These are phyloP conservation scores for Stichodactyla mertensii DNA, from an alignment of 64 coral and sea anemone species.

Conservation along the genomic window DNA sequence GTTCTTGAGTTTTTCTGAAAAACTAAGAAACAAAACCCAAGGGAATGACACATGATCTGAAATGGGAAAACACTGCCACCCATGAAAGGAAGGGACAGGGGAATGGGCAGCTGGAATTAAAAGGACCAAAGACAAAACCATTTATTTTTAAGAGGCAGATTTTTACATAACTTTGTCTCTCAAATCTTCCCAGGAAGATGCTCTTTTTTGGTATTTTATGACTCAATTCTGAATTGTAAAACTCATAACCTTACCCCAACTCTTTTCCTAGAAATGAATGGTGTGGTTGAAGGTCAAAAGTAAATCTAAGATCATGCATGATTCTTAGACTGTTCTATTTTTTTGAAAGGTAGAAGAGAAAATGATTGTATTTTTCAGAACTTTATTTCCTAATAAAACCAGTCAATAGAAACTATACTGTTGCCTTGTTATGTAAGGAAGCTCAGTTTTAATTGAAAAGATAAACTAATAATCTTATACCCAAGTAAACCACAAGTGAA, in stretches of 20 bases:
- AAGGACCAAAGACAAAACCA: not conserved
- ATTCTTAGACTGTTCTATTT: not conserved
- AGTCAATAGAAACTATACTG: not conserved
- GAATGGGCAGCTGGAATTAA: not conserved
- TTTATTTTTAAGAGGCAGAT: not conserved
- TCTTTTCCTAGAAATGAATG: not conserved
- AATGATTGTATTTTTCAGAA: slow-evolving; percentile 1
- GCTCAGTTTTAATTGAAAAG: not conserved
- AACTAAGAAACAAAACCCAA: too few species aligned
- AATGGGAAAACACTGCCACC: too few species aligned
- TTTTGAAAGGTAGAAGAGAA: not conserved
- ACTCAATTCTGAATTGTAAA: not conserved
- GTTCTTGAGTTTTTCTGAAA: too few species aligned
- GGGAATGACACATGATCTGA: too few species aligned
- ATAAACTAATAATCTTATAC: too few species aligned
- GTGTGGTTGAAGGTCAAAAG: not conserved
- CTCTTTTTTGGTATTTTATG: too few species aligned
- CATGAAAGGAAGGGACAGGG: not conserved
- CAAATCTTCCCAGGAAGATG: too few species aligned
- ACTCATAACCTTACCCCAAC: not conserved
- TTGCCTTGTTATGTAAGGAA: not conserved
- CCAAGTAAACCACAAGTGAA: too few species aligned
- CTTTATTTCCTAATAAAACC: slow-evolving; percentile 1
- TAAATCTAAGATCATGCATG: not conserved
- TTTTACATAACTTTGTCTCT: too few species aligned